Conservation (phyloP, 2,888 invertebrate species). For the Nymphalis polychloros region DNA sequence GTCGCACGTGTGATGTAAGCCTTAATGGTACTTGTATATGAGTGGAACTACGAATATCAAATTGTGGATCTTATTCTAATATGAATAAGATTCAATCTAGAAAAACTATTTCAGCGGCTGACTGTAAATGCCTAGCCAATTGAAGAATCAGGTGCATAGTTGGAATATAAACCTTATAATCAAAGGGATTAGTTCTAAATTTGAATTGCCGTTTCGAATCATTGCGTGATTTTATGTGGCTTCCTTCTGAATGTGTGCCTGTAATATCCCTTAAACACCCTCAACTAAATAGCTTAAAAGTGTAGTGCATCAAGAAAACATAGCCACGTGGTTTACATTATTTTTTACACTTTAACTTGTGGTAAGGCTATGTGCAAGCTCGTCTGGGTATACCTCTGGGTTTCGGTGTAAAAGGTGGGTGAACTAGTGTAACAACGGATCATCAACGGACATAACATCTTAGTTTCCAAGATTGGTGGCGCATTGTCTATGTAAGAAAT, state of each 20-base stretch:
- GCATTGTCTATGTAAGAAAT: no score
- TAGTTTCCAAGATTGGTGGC: no score
- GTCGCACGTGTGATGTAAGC: constrained; percentile 62
- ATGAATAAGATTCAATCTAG: constrained; percentile 10
- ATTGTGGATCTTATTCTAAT: constrained; percentile 5
- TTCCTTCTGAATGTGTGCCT: constrained; percentile 29
- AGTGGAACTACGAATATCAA: not conserved
- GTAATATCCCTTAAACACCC: constrained; percentile 22
- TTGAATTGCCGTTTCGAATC: not conserved
- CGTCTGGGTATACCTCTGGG: no score
- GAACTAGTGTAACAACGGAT: no score
- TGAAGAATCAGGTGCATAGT: constrained; percentile 1
- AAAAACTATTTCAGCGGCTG: not conserved
- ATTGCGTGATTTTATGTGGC: constrained; percentile 26
- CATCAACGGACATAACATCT: no score
- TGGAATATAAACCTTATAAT: constrained; percentile 15
- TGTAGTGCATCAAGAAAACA: constrained; percentile 13
- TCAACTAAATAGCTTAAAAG: constrained; percentile 8
- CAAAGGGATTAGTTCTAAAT: constrained; percentile 6
- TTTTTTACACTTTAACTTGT: not conserved
- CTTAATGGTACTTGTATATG: constrained; percentile 40
- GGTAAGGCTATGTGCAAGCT: no score
- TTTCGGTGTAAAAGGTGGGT: no score
- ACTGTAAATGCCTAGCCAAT: constrained; percentile 2
- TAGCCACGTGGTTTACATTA: not conserved